Evolutionary conservation across 2,113 vertebrate genomes (phyloP), one percentile per base, ranked within the genome.

Genomic region (Bufo bufo): DNA sequence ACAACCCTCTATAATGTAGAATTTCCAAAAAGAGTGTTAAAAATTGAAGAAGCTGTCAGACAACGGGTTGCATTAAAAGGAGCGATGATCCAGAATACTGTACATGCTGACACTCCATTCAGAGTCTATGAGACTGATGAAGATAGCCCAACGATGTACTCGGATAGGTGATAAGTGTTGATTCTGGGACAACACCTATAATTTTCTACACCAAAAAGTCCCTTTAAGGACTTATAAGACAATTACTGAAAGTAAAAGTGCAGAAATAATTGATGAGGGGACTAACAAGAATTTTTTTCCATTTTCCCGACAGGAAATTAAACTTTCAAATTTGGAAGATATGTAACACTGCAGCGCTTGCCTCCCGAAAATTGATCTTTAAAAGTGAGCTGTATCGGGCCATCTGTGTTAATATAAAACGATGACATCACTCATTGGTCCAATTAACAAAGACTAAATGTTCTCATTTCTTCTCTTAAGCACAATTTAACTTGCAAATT

Each of bases 401-500:
- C 14, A 19, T 59, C n/a, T 56, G 14, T 71, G 52, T 11, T 49
- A 78, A 50, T 16, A 33, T 58, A 33, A 61, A 19, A 43, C 23
- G 8, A 8, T 43, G 78, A 59, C 81, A 59, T 77, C 58, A 81
- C 58, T 47, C 47, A 54, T 84, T 84, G 71, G 45, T 84, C 20
- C 50, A 58, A 84, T 84, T 84, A 84, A 33, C 82, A 71, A 52
- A 52, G 49, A 66, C 63, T 52, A 69, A 84, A 84, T 54, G 49
- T 71, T 66, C 75, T 79, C 47, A 52, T 86, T 47, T 71, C n/a
- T 58, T 47, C 45, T 66, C 20, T 17, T 63, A 61, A 77, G 77
- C 49, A 33, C 74, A 84, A 83, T 91, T 90, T 84, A 82, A 82
- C 91, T 92, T 92, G 87, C 86, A 69, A 84, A 89, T 89, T 74